Conservation (phyloP, 2,113 vertebrate species). For the Catharus fuscescens region DNA sequence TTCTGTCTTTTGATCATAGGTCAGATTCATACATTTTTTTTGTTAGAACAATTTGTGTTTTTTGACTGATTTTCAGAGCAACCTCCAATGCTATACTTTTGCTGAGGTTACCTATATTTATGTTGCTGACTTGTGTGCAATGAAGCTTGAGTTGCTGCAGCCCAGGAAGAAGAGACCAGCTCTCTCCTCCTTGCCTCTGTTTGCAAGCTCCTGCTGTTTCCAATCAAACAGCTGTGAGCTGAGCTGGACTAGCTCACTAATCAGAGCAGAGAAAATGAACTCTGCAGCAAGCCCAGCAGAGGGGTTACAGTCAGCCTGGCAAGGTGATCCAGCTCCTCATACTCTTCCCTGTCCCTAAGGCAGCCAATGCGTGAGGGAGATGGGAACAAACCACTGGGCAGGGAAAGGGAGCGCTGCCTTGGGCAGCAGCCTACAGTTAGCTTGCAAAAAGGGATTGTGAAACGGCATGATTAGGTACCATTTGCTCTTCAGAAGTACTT, state of each 20-base stretch:
- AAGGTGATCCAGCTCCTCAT: background rate
- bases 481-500: background rate
- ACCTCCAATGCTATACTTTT: background rate
- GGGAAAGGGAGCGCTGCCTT: background rate
- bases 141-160: fast-evolving
- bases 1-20: background rate
- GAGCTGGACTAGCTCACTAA: background rate
- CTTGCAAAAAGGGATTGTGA: background rate
- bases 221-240: background rate
- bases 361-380: background rate
- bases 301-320: background rate
- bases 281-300: background rate
- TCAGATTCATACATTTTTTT: background rate
- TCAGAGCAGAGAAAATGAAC: background rate
- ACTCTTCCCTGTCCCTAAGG: background rate
- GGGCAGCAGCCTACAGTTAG: background rate
- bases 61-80: background rate
- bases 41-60: background rate
- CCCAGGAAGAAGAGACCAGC: background rate
- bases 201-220: background rate
- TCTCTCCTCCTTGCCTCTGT: background rate
- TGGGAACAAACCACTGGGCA: background rate
- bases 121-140: background rate
- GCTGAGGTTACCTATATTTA: background rate
- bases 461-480: background rate